These are phyloP conservation scores for Alectoris magna DNA, from an alignment of 2,797 vertebrate species.

Conservation along the genomic window DNA sequence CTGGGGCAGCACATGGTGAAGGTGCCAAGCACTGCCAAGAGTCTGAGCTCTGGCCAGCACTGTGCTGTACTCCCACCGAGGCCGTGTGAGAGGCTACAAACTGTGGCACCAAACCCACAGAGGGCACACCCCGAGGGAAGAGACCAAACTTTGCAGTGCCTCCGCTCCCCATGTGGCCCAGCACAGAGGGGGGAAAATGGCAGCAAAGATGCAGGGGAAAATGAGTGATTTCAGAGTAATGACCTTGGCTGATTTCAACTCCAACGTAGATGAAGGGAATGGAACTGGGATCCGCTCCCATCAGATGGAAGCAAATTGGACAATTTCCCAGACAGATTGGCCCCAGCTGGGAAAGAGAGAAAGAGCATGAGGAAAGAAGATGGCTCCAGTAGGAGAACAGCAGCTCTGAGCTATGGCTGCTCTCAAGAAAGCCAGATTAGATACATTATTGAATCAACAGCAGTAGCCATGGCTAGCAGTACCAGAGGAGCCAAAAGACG, in stretches of 20 bases:
- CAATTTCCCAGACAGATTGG: constrained; percentile 63
- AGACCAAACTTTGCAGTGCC: not conserved
- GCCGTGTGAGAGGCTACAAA: not conserved
- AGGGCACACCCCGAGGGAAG: not conserved
- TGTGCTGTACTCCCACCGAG: not conserved
- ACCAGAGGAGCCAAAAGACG: constrained; percentile 10
- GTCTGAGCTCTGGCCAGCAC: not conserved
- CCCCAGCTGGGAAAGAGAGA: constrained; percentile 61
- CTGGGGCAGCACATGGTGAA: no score
- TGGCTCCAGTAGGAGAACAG: constrained; percentile 52
- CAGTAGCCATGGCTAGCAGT: constrained; percentile 33
- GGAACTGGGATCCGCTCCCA: constrained; percentile 46
- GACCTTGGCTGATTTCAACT: constrained; percentile 33
- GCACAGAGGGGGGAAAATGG: not conserved
- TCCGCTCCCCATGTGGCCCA: not conserved
- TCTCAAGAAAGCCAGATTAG: constrained; percentile 56
- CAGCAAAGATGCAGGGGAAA: constrained; percentile 24
- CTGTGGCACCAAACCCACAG: accelerated
- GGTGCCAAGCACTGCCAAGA: not conserved
- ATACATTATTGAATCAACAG: constrained; percentile 62
- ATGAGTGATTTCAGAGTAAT: constrained; percentile 47
- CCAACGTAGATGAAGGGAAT: constrained; percentile 25
- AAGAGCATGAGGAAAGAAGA: constrained; percentile 46
- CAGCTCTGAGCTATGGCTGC: constrained; percentile 23
- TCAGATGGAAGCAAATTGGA: constrained; percentile 69